Base-by-base conservation (phyloP, 2,113 vertebrate species). In the Corythaixoides concolor region DNA sequence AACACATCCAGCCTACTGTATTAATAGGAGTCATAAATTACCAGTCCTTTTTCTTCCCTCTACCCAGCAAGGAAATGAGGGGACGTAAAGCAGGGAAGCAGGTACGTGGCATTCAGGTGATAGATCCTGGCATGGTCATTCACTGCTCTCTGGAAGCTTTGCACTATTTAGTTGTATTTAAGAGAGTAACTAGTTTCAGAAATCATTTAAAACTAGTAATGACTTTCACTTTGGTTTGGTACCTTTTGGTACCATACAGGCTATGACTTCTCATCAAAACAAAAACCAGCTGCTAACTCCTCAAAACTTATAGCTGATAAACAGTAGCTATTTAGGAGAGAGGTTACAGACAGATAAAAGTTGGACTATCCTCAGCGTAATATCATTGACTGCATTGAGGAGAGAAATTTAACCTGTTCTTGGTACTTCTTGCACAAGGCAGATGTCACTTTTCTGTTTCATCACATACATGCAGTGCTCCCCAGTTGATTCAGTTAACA, bases 11-110 rank as follows among this genome's bases (percentile, higher is more conserved):
- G 96, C 95, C 98, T 95, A 93, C 95, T 78, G 39, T 89, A 97
- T 97, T 98, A 97, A 95, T 85, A 97, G 93, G 94, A 97, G 90
- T 74, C 94, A 97, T 98, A 98, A 98, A 98, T 98, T 96, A 95
- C 67, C 17, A 59, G 90, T 27, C 82, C 93, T 95, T 94, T 96
- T 93, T 58, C 84, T 85, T 75, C 14, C 26, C 35, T 66, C 73
- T 80, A 30, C 59, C 87, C 91, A 78, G 55, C 70, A 92, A 77
- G 88, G 70, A 97, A 97, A 90, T 28, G 4, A 95, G 69, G 64
- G 69, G 33, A 94, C 59, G 92, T 39, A 63, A 4, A 93, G 82
- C 75, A 85, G 82, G 55, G 92, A 89, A 94, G 62, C 17, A 67
- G 35, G 18, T 33, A 64, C 30, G 9, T 30, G 58, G 53, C 88